Conservation (phyloP, 2,888 invertebrate genomes). For the Drosophila falleni region DNA sequence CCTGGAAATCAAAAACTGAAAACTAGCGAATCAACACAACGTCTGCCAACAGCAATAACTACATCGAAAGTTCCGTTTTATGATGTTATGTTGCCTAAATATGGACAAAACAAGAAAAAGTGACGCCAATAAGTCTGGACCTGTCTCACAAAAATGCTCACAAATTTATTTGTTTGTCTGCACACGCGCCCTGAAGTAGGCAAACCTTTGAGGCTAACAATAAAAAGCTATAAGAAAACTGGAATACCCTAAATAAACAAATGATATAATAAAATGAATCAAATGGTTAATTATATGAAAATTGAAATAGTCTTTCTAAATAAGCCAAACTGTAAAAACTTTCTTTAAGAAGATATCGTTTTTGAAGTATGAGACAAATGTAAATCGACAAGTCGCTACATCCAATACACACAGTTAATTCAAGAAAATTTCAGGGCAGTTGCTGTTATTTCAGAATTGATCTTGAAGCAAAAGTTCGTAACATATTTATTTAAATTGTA, state of each 20-base stretch:
- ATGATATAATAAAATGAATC: not conserved
- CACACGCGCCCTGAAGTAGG: constrained; percentile 52
- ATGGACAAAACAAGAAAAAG: constrained; percentile 47
- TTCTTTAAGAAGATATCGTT: too few relatives aligned
- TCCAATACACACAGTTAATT: not conserved
- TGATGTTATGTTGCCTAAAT: constrained; percentile 63
- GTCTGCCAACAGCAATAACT: constrained; percentile 40
- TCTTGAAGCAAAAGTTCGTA: constrained; percentile 6
- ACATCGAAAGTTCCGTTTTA: constrained; percentile 64
- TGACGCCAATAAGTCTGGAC: constrained; percentile 82
- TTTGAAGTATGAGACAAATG: too few relatives aligned
- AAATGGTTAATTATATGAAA: not conserved
- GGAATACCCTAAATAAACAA: constrained; percentile 36
- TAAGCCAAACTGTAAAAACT: not conserved
- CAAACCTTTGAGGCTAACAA: constrained; percentile 24
- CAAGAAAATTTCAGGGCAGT: not conserved
- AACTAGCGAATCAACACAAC: constrained; percentile 55
- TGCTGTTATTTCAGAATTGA: not conserved
- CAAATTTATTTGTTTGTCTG: constrained; percentile 65
- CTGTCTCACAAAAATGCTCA: constrained; percentile 46
- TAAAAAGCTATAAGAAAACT: not conserved
- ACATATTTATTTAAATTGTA: constrained; percentile 1
- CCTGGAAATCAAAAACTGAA: constrained; percentile 67
- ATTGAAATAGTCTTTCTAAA: not conserved
- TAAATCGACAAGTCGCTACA: not conserved